Evolutionary conservation across 2,113 vertebrate species (phyloP).

Genomic region (Anoplopoma fimbria): DNA sequence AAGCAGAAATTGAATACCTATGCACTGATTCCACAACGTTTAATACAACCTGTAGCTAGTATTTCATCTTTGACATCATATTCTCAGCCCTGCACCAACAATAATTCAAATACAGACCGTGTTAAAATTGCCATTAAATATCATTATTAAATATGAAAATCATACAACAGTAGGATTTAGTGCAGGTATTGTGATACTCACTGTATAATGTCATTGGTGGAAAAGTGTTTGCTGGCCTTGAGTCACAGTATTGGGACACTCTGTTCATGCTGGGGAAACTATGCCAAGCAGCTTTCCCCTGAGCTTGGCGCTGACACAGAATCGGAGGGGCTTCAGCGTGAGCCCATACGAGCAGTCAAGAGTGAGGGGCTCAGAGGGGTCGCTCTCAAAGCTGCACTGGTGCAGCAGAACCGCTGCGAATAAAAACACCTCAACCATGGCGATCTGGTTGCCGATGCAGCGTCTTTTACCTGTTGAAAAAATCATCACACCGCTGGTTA

Average conservation of each 20-base stretch:
- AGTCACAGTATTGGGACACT: slow-evolving; percentile 58
- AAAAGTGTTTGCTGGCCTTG: slow-evolving; percentile 64
- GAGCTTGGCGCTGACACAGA: slow-evolving; percentile 78
- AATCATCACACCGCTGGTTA: slow-evolving; percentile 84
- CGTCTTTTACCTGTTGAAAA: slow-evolving; percentile 89
- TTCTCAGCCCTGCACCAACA: slow-evolving; percentile 47
- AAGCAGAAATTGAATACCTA: slow-evolving; percentile 45
- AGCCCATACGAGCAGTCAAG: slow-evolving; percentile 86
- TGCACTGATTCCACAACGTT: slow-evolving; percentile 34
- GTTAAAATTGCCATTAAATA: slow-evolving; percentile 75
- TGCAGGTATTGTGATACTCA: slow-evolving; percentile 77
- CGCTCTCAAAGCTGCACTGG: slow-evolving; percentile 85
- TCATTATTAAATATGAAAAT: slow-evolving; percentile 76
- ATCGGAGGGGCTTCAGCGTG: slow-evolving; percentile 82
- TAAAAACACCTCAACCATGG: slow-evolving; percentile 88
- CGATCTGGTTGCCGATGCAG: slow-evolving; percentile 88
- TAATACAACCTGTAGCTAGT: slow-evolving; percentile 30
- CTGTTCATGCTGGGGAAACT: slow-evolving; percentile 82
- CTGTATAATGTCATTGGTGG: slow-evolving; percentile 71
- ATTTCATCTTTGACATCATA: slow-evolving; percentile 32
- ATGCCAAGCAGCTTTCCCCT: slow-evolving; percentile 81
- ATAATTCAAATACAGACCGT: slow-evolving; percentile 54
- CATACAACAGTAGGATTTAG: slow-evolving; percentile 71
- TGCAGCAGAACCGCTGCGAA: slow-evolving; percentile 87
- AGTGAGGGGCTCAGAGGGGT: slow-evolving; percentile 77